Evolutionary conservation across 2,113 vertebrate genomes (phyloP).

Genomic region (Eupsittula cactorum): DNA sequence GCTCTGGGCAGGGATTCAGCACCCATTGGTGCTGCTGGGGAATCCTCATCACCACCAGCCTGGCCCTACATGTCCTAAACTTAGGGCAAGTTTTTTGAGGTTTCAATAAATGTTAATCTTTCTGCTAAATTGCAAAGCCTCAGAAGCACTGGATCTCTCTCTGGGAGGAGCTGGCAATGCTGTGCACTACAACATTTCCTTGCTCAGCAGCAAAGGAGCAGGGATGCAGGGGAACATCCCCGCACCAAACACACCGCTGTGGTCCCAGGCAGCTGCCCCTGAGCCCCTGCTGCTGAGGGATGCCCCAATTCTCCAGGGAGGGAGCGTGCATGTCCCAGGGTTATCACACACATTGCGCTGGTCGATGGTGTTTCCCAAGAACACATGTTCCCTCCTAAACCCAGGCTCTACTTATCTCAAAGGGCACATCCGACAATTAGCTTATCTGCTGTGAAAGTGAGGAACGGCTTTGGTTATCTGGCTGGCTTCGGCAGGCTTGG

Average conservation of each 20-base stretch:
- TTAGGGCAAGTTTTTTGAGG: not conserved
- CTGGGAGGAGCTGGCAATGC: not conserved
- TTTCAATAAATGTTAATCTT: not conserved
- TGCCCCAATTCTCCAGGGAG: not conserved
- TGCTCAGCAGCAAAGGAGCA: not conserved
- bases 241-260: fast-evolving
- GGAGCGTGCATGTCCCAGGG: not conserved
- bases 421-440: slow-evolving; percentile 74
- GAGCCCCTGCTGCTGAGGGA: fast-evolving
- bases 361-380: not conserved
- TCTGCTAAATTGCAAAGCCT: not conserved
- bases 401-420: slow-evolving; percentile 63
- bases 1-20: not conserved
- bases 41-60: not conserved
- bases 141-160: not conserved
- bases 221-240: not conserved
- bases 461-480: slow-evolving; percentile 59
- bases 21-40: not conserved
- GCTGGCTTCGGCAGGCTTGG: slow-evolving; percentile 43
- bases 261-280: not conserved
- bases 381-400: slow-evolving; percentile 71
- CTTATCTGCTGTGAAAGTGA: slow-evolving; percentile 72
- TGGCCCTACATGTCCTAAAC: fast-evolving
- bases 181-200: not conserved
- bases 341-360: not conserved